Evolutionary conservation across 2,888 invertebrate species (phyloP).

Genomic region (Nephrotoma appendiculata): DNA sequence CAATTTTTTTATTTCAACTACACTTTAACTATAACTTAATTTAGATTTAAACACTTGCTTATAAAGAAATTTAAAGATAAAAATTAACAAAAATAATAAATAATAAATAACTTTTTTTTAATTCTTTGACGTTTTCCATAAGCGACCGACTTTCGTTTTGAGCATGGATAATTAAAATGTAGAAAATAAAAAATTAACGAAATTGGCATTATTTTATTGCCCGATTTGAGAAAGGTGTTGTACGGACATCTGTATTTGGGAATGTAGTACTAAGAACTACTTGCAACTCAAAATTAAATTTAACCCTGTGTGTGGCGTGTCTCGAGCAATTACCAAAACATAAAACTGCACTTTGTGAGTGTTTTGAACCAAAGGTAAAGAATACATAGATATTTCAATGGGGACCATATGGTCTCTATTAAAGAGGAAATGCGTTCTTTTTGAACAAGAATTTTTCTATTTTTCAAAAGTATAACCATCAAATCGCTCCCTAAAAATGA

Average conservation of each 20-base stretch:
- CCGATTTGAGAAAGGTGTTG: not conserved
- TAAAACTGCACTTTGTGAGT: too few relatives aligned
- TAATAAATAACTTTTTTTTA: not conserved
- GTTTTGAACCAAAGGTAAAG: too few relatives aligned
- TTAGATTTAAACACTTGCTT: not conserved
- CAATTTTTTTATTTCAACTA: not conserved
- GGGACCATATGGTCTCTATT: too few relatives aligned
- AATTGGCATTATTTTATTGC: not conserved
- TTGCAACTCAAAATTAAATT: too few relatives aligned
- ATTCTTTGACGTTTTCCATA: not conserved
- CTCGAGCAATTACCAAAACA: too few relatives aligned
- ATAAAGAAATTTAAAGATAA: not conserved
- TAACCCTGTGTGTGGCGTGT: too few relatives aligned
- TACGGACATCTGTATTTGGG: not conserved
- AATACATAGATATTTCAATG: too few relatives aligned
- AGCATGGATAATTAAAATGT: not conserved
- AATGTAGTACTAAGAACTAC: not conserved
- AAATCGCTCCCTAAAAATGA: too few relatives aligned
- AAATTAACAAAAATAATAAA: not conserved
- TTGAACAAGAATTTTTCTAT: too few relatives aligned
- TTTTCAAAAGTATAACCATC: too few relatives aligned
- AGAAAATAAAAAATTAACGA: not conserved
- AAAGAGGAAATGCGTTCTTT: too few relatives aligned
- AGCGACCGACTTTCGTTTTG: not conserved
- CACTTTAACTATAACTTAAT: not conserved